A percentile compares a stretch with the other conserved stretches of the same genome.
phyloP scores from a whole-genome alignment of 2,113 vertebrate genomes.

The Atrichornis clamosus region DNA sequence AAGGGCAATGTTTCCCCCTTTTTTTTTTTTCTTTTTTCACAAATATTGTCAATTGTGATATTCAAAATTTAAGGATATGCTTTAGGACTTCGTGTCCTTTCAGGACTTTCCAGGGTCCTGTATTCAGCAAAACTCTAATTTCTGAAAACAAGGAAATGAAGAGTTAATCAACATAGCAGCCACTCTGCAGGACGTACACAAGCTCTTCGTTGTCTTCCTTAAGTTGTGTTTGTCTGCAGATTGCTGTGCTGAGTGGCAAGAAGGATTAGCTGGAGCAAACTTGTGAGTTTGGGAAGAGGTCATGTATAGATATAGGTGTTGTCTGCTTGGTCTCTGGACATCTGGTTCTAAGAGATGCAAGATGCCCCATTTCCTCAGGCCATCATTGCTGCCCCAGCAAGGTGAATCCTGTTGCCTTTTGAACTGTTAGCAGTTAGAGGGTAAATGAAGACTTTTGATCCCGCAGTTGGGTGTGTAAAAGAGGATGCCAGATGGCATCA shows the following conservation, averaged over 20 bases:
- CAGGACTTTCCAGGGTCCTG: not conserved
- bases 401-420: not conserved
- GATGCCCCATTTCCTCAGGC: not conserved
- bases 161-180: not conserved
- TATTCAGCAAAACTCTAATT: not conserved
- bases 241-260: not conserved
- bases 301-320: not conserved
- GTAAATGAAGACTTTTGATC: not conserved
- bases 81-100: not conserved
- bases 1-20: not conserved
- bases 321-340: not conserved
- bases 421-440: not conserved
- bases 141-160: not conserved
- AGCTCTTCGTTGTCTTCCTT: not conserved
- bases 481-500: not conserved
- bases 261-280: not conserved
- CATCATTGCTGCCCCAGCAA: not conserved
- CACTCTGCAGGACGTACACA: not conserved
- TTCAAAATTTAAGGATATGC: not conserved
- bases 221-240: not conserved
- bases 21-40: not conserved
- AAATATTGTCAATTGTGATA: not conserved
- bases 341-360: not conserved
- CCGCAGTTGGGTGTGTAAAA: not conserved
- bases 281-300: not conserved